Percentiles rank a stretch among this genome's conserved stretches.
Conservation (phyloP, 2,797 vertebrate species). For the Mallotus villosus region DNA sequence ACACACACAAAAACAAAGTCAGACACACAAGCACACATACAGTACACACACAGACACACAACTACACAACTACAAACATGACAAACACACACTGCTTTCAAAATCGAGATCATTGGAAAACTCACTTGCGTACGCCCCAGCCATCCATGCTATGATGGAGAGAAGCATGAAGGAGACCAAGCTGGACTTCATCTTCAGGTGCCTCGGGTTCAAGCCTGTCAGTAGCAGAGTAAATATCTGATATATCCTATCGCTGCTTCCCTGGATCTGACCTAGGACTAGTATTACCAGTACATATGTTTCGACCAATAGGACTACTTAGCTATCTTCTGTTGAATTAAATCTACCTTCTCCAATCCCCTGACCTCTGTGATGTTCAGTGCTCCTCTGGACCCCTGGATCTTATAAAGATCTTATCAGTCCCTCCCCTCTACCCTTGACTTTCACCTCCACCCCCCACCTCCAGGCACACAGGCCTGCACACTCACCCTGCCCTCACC, state of each 20-base stretch:
- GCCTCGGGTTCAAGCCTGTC: too few species aligned
- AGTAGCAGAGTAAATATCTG: too few species aligned
- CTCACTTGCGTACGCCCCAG: conserved; percentile 50
- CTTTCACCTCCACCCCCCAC: conserved; percentile 1
- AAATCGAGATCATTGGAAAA: conserved; percentile 11
- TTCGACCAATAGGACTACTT: too few species aligned
- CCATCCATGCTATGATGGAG: conserved; percentile 41
- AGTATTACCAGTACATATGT: too few species aligned
- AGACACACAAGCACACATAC: background rate
- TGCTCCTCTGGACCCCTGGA: background rate
- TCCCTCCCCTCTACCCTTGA: background rate
- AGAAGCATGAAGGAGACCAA: conserved; percentile 39
- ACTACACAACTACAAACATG: background rate
- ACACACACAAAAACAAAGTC: background rate
- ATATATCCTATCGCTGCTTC: too few species aligned
- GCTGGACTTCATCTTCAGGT: conserved; percentile 44
- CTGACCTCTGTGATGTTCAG: conserved; percentile 14
- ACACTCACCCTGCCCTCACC: conserved; percentile 1
- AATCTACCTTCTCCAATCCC: background rate
- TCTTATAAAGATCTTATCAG: conserved; percentile 31
- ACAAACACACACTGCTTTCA: background rate
- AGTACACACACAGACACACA: background rate
- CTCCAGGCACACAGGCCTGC: background rate
- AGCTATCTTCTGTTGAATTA: background rate
- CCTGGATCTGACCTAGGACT: too few species aligned